A percentile compares a stretch with the other conserved stretches of the same genome.
Evolutionary conservation across 2,113 vertebrate genomes (phyloP).

Genomic region (Stigmatopora nigra): DNA sequence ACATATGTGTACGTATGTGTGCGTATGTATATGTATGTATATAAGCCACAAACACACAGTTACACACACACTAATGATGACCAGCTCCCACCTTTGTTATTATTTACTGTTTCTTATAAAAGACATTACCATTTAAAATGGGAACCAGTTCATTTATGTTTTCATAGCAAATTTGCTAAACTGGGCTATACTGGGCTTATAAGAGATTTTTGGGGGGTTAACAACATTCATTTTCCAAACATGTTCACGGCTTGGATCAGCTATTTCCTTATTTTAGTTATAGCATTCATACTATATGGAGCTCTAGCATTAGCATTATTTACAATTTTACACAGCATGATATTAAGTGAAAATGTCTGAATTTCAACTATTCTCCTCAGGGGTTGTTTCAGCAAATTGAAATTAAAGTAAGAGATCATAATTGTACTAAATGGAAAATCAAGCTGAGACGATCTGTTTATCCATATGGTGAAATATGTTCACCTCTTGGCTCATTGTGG

Average conservation of each 20-base stretch:
- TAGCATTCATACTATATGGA: constrained; percentile 60
- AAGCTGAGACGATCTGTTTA: constrained; percentile 21
- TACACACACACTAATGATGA: no score
- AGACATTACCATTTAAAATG: constrained; percentile 45
- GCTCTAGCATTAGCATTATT: constrained; percentile 57
- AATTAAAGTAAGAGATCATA: constrained; percentile 36
- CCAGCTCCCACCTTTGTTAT: neutral
- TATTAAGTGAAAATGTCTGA: constrained; percentile 64
- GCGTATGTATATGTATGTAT: no score
- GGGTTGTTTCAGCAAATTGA: no score
- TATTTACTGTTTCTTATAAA: constrained; percentile 48
- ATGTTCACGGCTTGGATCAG: constrained; percentile 35
- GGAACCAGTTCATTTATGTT: constrained; percentile 40
- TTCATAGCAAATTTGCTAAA: constrained; percentile 55
- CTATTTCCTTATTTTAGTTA: constrained; percentile 46
- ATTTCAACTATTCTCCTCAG: no score
- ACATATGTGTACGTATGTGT: no score
- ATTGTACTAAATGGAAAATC: constrained; percentile 42
- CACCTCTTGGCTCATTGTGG: constrained; percentile 10
- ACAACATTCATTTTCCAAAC: constrained; percentile 59
- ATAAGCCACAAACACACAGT: no score
- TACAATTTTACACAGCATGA: constrained; percentile 60
- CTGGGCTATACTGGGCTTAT: no score
- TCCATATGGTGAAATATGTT: constrained; percentile 5
- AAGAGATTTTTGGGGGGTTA: constrained; percentile 56